These are phyloP conservation scores for Otolemur garnettii DNA, from an alignment of 2,113 vertebrate species.

Conservation along the genomic window DNA sequence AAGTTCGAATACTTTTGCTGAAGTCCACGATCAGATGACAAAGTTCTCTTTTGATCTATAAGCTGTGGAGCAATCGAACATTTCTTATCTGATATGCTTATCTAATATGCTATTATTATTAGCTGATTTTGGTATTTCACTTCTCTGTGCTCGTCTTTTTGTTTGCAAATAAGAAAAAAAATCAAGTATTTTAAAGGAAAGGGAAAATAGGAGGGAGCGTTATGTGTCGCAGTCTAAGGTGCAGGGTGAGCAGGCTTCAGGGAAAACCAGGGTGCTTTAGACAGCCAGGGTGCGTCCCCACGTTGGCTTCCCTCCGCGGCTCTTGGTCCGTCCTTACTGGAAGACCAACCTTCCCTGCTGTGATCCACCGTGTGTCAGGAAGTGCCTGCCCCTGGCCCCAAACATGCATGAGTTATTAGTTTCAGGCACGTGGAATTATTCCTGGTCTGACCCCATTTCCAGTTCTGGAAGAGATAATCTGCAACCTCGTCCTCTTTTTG, in stretches of 20 bases:
- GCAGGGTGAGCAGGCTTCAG: not conserved
- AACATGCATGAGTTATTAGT: not conserved
- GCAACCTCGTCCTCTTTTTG: not conserved
- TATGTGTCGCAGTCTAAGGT: not conserved
- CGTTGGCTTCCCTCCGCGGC: not conserved
- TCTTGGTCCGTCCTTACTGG: not conserved
- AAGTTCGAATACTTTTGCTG: not conserved
- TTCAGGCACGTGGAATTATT: not conserved
- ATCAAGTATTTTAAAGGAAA: not conserved
- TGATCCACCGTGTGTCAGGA: not conserved
- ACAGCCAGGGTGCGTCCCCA: not conserved
- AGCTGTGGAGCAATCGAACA: not conserved
- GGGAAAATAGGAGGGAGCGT: not conserved
- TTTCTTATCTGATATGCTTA: not conserved
- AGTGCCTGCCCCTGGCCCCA: not conserved
- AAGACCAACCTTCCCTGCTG: not conserved
- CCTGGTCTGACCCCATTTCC: not conserved
- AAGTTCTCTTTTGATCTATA: not conserved
- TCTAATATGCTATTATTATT: not conserved
- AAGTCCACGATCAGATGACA: not conserved
- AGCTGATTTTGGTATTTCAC: not conserved
- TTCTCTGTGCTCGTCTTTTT: not conserved
- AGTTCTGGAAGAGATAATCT: not conserved
- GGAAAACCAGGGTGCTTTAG: not conserved
- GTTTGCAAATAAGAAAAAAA: not conserved